Evolutionary conservation across 2,113 vertebrate genomes (phyloP).

Genomic region (Melanostigma gelatinosum): DNA sequence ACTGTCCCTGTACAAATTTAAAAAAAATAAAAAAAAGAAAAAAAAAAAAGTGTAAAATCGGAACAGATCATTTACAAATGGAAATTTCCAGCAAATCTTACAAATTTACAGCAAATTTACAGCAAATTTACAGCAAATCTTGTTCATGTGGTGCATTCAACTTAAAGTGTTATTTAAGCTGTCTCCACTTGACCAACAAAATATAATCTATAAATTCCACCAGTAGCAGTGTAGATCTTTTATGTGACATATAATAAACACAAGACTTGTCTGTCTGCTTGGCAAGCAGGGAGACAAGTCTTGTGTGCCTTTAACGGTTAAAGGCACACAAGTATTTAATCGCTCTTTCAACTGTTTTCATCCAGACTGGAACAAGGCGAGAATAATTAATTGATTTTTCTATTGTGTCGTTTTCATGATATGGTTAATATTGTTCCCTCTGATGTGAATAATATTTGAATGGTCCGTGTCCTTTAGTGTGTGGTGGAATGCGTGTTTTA

Average conservation of each 20-base stretch:
- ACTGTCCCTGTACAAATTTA: too few relatives aligned
- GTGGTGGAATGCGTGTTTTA: too few relatives aligned
- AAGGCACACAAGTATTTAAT: background rate
- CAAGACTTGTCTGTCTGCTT: background rate
- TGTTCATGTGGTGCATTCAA: background rate
- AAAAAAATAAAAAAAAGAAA: too few relatives aligned
- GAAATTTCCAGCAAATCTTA: background rate
- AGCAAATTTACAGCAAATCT: background rate
- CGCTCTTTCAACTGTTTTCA: background rate
- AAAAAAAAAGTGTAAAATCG: conserved; percentile 19
- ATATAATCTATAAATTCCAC: conserved; percentile 14
- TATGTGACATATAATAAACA: background rate
- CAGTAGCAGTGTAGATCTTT: conserved; percentile 1
- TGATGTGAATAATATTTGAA: too few relatives aligned
- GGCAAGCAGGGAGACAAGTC: too few relatives aligned
- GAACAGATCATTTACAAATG: conserved; percentile 1
- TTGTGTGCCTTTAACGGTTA: too few relatives aligned
- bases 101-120: too few relatives aligned
- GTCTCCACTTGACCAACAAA: background rate
- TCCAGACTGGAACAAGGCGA: background rate
- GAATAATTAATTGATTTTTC: background rate
- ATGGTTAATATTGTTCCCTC: too few relatives aligned
- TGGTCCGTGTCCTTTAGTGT: too few relatives aligned
- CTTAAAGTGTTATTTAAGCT: background rate
- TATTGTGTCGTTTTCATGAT: too few relatives aligned